phyloP scores from a whole-genome alignment of 2,888 invertebrate species.

The Hirtodrosophila cameraria region DNA sequence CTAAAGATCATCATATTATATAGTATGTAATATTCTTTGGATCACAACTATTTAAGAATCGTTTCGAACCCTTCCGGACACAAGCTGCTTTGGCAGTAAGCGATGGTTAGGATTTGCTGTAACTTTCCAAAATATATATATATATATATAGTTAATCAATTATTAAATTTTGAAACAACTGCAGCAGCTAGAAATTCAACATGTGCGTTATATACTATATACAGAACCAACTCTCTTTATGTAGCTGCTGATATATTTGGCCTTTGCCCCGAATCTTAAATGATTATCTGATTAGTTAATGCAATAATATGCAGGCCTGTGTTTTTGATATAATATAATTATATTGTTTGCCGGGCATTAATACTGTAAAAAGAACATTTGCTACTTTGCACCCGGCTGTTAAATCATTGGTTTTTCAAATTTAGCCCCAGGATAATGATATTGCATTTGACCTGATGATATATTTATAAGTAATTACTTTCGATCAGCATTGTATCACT shows the following conservation, averaged over 20 bases:
- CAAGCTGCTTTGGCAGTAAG: slow-evolving; percentile 52
- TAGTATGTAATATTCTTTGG: slow-evolving; percentile 50
- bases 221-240: background rate
- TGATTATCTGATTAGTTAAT: slow-evolving; percentile 1
- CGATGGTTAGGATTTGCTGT: slow-evolving; percentile 23
- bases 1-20: slow-evolving; percentile 33
- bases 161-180: slow-evolving; percentile 6
- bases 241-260: slow-evolving; percentile 5
- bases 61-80: slow-evolving; percentile 35
- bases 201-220: background rate
- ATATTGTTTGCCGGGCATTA: slow-evolving; percentile 9
- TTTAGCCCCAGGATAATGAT: slow-evolving; percentile 2
- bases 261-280: slow-evolving; percentile 5
- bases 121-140: background rate
- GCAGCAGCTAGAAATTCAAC: background rate
- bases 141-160: slow-evolving; percentile 4
- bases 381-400: slow-evolving; percentile 5
- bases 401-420: background rate
- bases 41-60: slow-evolving; percentile 44
- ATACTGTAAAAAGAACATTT: slow-evolving; percentile 45
- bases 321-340: background rate
- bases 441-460: slow-evolving; percentile 43
- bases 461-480: slow-evolving; percentile 16
- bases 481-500: slow-evolving; percentile 50
- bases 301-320: slow-evolving; percentile 2